phyloP scores from a whole-genome alignment of 2,888 invertebrate species.

The Auanema sp. region DNA sequence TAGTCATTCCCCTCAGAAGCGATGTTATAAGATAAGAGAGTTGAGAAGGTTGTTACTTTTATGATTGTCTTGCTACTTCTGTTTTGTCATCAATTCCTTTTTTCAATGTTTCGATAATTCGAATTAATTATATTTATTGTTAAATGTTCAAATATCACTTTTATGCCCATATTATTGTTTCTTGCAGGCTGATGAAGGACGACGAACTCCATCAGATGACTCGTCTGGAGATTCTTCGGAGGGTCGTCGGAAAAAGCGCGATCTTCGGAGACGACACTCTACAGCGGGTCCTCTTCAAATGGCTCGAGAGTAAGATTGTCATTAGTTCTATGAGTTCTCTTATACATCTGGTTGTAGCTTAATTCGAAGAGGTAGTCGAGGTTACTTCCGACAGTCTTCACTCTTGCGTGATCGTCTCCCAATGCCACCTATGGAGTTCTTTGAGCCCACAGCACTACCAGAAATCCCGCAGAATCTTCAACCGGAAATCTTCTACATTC shows the following conservation, averaged over 20 bases:
- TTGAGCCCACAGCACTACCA: conserved; percentile 58
- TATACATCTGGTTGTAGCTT: conserved; percentile 21
- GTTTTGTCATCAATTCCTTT: background rate
- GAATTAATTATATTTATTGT: background rate
- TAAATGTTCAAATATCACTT: background rate
- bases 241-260: conserved; percentile 1
- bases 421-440: conserved; percentile 54
- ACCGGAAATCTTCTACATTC: conserved; percentile 59
- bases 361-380: conserved; percentile 38
- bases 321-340: background rate
- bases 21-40: no score
- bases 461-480: conserved; percentile 57
- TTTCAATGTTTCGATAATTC: background rate
- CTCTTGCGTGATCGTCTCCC: conserved; percentile 30
- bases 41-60: background rate
- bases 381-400: conserved; percentile 42
- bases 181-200: conserved; percentile 28
- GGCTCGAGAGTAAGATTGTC: conserved; percentile 40
- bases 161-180: conserved; percentile 1
- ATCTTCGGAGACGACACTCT: conserved; percentile 25
- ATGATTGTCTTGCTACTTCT: background rate
- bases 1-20: no score
- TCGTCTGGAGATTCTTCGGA: conserved; percentile 30
- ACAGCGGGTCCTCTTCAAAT: conserved; percentile 42
- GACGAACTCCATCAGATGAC: conserved; percentile 31